A percentile compares a stretch with the other conserved stretches of the same genome.
Conservation (phyloP, 2,113 vertebrate species). For the Sisor rabdophorus region DNA sequence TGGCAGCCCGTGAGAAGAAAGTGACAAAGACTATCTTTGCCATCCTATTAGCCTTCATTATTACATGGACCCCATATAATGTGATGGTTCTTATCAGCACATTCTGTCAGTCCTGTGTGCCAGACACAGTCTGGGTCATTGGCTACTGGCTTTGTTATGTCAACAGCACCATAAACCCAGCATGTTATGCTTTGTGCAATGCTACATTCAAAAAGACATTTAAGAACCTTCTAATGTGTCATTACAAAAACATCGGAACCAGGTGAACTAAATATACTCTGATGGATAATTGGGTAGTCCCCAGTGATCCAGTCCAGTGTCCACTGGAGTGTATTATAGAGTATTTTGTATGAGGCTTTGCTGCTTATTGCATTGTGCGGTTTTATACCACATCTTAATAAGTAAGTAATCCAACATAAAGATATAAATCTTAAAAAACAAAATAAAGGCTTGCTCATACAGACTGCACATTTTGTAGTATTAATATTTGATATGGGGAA, state of each 20-base stretch:
- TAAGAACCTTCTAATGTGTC: slow-evolving; percentile 93
- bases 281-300: background rate
- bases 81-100: slow-evolving; percentile 98
- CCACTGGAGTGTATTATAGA: slow-evolving; percentile 21
- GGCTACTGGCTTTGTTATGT: slow-evolving; percentile 99
- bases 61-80: slow-evolving; percentile 97
- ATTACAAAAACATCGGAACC: slow-evolving; percentile 94
- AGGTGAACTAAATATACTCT: slow-evolving; percentile 72
- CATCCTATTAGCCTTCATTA: slow-evolving; percentile 94
- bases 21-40: slow-evolving; percentile 98
- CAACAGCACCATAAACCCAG: slow-evolving; percentile 98
- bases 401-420: too few relatives aligned
- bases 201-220: slow-evolving; percentile 99
- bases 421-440: background rate
- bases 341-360: slow-evolving; percentile 17
- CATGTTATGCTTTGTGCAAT: slow-evolving; percentile 97
- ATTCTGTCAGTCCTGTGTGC: slow-evolving; percentile 90
- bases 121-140: slow-evolving; percentile 91
- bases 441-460: background rate
- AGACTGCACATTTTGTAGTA: background rate
- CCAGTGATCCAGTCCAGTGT: slow-evolving; percentile 6
- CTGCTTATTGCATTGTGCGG: slow-evolving; percentile 6
- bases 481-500: background rate
- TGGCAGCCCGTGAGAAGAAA: slow-evolving; percentile 96
- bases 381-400: slow-evolving; percentile 1